phyloP scores from a whole-genome alignment of 2,797 vertebrate species.

The Bryconaethiops microstoma region DNA sequence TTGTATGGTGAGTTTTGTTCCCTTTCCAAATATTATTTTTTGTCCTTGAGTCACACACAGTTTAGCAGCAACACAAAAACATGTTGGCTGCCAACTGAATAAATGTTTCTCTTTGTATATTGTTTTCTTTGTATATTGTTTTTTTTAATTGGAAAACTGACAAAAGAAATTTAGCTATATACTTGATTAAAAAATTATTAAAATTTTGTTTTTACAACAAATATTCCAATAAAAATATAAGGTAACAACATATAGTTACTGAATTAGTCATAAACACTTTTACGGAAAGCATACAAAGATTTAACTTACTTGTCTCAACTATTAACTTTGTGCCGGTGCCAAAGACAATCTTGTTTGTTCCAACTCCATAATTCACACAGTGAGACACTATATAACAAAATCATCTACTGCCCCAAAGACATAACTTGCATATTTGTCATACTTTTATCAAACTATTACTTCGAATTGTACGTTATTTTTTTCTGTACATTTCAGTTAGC shows the following conservation, averaged over 20 bases:
- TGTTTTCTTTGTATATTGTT: no score
- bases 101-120: no score
- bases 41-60: conserved; percentile 47
- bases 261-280: neutral
- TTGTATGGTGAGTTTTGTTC: conserved; percentile 43
- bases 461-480: neutral
- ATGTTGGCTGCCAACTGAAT: neutral
- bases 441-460: neutral
- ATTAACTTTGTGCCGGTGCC: conserved; percentile 43
- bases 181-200: no score
- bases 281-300: neutral
- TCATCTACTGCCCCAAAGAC: neutral
- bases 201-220: no score
- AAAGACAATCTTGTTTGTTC: conserved; percentile 45
- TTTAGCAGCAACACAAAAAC: conserved; percentile 27
- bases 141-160: no score
- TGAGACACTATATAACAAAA: conserved; percentile 11
- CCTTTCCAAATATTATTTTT: conserved; percentile 54
- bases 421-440: neutral
- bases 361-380: conserved; percentile 48
- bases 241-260: no score
- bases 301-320: conserved; percentile 45
- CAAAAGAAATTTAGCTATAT: no score
- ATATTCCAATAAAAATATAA: no score
- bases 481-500: no score